Conservation (phyloP, 2,888 invertebrate species). For the Cheilosia vernalis region DNA sequence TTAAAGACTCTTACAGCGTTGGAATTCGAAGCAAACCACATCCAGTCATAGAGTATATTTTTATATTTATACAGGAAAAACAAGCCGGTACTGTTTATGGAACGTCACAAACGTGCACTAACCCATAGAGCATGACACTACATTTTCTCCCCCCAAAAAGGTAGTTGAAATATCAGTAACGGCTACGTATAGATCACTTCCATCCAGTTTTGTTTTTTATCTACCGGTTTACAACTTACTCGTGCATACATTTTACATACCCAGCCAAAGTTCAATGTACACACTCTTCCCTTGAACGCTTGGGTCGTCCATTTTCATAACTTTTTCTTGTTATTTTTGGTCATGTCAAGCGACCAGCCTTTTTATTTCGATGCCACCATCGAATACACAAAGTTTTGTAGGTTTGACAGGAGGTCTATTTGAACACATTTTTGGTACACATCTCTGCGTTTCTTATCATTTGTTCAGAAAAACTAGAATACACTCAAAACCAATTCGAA, state of each 20-base stretch:
- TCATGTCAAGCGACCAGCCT: background rate
- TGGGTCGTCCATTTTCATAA: constrained; percentile 21
- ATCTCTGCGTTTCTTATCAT: constrained; percentile 7
- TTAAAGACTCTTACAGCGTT: constrained; percentile 10
- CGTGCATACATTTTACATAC: constrained; percentile 29
- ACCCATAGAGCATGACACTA: background rate
- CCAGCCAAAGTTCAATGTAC: constrained; percentile 61
- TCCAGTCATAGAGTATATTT: too few species aligned
- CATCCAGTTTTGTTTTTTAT: background rate
- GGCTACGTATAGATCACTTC: too few species aligned
- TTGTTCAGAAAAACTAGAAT: constrained; percentile 8
- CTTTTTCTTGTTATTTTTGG: constrained; percentile 36
- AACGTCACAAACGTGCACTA: background rate
- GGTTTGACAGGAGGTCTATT: constrained; percentile 12
- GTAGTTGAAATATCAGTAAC: background rate
- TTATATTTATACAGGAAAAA: background rate
- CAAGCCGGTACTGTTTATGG: background rate
- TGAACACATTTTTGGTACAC: background rate
- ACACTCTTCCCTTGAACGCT: constrained; percentile 17
- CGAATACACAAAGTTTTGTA: constrained; percentile 6
- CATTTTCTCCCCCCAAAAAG: background rate
- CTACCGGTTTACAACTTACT: constrained; percentile 18
- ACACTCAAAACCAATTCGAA: constrained; percentile 21
- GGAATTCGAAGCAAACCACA: background rate
- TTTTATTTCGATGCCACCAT: constrained; percentile 27